Percentiles rank a stretch among this genome's conserved stretches.
These are phyloP conservation scores for Pycnomerus fuliginosus DNA, from an alignment of 2,888 invertebrate species.

Conservation along the genomic window DNA sequence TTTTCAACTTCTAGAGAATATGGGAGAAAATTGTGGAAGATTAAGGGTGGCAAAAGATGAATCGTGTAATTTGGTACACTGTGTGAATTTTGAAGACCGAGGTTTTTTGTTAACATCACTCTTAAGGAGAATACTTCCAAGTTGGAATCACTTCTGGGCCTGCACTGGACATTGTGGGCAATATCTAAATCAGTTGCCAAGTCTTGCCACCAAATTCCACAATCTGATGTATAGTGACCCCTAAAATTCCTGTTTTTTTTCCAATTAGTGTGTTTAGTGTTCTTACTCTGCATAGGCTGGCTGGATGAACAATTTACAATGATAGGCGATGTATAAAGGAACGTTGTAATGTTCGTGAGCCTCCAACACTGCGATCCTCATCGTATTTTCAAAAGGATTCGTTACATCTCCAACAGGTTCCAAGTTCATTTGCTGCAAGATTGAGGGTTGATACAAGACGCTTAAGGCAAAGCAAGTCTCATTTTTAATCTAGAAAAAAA, in stretches of 20 bases:
- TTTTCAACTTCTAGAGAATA: slow-evolving; percentile 66
- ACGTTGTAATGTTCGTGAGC: slow-evolving; percentile 74
- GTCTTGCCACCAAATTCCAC: slow-evolving; percentile 81
- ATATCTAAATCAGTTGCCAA: slow-evolving; percentile 66
- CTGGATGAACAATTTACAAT: slow-evolving; percentile 72
- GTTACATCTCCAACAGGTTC: slow-evolving; percentile 65
- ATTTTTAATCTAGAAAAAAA: slow-evolving; percentile 64
- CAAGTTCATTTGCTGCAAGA: slow-evolving; percentile 65
- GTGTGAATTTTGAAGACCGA: slow-evolving; percentile 37
- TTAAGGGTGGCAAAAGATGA: slow-evolving; percentile 70
- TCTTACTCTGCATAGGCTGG: slow-evolving; percentile 74
- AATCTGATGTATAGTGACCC: slow-evolving; percentile 69
- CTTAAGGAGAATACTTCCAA: slow-evolving; percentile 67
- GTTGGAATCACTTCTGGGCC: slow-evolving; percentile 62
- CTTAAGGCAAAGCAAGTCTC: slow-evolving; percentile 76
- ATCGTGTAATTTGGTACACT: slow-evolving; percentile 72
- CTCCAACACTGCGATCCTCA: slow-evolving; percentile 70
- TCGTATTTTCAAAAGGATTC: slow-evolving; percentile 75
- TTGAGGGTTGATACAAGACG: slow-evolving; percentile 71
- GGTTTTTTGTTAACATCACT: slow-evolving; percentile 51
- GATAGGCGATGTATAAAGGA: slow-evolving; percentile 77
- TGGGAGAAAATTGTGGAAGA: slow-evolving; percentile 75
- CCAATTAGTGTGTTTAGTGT: slow-evolving; percentile 1
- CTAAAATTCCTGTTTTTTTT: slow-evolving; percentile 45
- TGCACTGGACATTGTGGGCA: slow-evolving; percentile 68